phyloP scores from a whole-genome alignment of 2,113 vertebrate genomes.

The Epinephelus lanceolatus region DNA sequence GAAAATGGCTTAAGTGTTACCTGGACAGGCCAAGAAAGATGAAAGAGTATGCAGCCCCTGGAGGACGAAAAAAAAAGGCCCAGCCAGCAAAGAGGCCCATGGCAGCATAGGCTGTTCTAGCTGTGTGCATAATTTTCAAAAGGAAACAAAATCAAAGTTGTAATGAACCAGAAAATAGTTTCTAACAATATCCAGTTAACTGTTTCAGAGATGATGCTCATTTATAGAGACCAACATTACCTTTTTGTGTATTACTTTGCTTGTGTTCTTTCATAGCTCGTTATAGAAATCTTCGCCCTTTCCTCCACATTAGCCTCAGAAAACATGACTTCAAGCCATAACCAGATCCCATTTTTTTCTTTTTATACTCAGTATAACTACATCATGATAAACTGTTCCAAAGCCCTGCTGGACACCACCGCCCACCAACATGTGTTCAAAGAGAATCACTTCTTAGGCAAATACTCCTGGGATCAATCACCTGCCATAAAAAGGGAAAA shows the following conservation, averaged over 20 bases:
- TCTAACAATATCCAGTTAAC: neutral
- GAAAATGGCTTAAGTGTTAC: too few species aligned
- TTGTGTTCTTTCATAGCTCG: neutral
- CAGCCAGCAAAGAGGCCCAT: neutral
- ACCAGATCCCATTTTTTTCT: conserved; percentile 9
- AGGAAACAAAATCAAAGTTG: neutral
- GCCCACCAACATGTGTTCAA: conserved; percentile 49
- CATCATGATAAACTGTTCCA: conserved; percentile 48
- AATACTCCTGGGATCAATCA: conserved; percentile 44
- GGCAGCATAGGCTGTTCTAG: neutral
- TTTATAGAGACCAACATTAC: neutral
- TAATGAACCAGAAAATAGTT: neutral
- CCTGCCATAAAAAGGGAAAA: conserved; percentile 23
- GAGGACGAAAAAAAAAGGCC: neutral
- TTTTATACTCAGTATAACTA: conserved; percentile 29
- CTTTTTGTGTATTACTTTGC: neutral
- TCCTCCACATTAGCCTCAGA: conserved; percentile 5
- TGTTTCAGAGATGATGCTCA: neutral
- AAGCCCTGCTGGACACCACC: conserved; percentile 38
- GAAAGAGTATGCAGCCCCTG: too few species aligned
- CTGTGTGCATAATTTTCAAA: neutral
- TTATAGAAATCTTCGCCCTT: neutral
- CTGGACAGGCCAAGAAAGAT: too few species aligned
- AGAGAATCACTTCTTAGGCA: conserved; percentile 16
- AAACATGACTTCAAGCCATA: conserved; percentile 17